Conservation (phyloP, 2,888 invertebrate species). For the Hololepta plana region DNA sequence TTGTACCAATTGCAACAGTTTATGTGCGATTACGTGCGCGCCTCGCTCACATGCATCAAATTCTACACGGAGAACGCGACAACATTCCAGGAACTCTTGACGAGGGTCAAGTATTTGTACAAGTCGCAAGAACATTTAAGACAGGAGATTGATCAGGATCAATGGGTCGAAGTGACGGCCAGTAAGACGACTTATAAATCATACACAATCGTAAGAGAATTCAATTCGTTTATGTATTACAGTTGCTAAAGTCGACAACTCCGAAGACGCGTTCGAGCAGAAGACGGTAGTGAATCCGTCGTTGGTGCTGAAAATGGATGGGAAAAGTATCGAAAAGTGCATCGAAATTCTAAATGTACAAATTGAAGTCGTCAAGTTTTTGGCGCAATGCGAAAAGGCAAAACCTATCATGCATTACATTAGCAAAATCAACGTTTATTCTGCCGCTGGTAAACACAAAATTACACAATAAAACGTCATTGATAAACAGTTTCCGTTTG, state of each 20-base stretch:
- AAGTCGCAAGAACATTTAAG: constrained; percentile 48
- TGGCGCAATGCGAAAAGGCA: constrained; percentile 44
- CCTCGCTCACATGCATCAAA: constrained; percentile 62
- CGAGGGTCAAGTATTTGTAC: constrained; percentile 32
- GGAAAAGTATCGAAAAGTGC: constrained; percentile 53
- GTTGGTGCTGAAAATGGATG: constrained; percentile 52
- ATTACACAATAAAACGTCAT: no score
- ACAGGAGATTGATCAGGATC: constrained; percentile 35
- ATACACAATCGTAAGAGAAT: not conserved
- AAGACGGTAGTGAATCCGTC: constrained; percentile 33
- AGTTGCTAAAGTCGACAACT: no score
- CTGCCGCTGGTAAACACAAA: no score
- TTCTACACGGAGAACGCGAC: constrained; percentile 47
- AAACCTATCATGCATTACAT: no score
- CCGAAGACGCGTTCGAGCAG: constrained; percentile 17
- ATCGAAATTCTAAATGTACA: constrained; percentile 67
- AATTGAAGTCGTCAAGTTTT: constrained; percentile 58
- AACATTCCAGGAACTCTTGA: constrained; percentile 35
- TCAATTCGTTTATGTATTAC: no score
- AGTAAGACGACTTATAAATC: constrained; percentile 14
- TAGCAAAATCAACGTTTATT: no score
- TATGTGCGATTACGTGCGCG: constrained; percentile 54
- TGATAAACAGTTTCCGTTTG: no score
- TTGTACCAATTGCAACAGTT: constrained; percentile 56
- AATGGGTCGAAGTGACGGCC: constrained; percentile 32